phyloP scores from a whole-genome alignment of 2,113 vertebrate species.

The Vireo altiloquus region DNA sequence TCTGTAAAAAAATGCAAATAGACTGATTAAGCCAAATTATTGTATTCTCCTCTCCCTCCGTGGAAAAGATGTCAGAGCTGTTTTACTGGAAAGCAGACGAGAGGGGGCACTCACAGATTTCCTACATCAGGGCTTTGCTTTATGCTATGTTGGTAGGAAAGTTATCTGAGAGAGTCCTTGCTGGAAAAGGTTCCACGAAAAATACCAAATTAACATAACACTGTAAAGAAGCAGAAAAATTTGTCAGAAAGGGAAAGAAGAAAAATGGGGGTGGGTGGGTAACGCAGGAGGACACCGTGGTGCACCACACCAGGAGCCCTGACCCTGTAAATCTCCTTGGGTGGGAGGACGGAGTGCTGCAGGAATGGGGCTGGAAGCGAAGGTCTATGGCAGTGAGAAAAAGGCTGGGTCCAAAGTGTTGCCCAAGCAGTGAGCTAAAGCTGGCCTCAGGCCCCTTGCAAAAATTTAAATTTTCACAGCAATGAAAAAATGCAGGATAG shows the following conservation, averaged over 20 bases:
- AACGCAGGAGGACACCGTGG: not conserved
- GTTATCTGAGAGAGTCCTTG: not conserved
- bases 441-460: not conserved
- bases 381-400: not conserved
- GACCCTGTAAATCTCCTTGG: not conserved
- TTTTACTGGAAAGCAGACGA: constrained; percentile 38
- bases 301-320: not conserved
- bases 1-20: not conserved
- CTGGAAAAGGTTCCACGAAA: not conserved
- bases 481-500: not conserved
- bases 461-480: not conserved
- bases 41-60: not conserved
- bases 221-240: not conserved
- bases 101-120: constrained; percentile 69
- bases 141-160: not conserved
- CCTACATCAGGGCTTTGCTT: not conserved
- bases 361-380: not conserved
- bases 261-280: not conserved
- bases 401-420: not conserved
- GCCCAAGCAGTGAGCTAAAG: not conserved
- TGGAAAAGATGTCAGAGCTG: not conserved
- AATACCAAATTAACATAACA: not conserved
- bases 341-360: not conserved
- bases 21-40: not conserved
- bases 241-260: not conserved